Evolutionary conservation across 1,140 invertebrate species (phyloP).

Genomic region (Drosophila oshimai): DNA sequence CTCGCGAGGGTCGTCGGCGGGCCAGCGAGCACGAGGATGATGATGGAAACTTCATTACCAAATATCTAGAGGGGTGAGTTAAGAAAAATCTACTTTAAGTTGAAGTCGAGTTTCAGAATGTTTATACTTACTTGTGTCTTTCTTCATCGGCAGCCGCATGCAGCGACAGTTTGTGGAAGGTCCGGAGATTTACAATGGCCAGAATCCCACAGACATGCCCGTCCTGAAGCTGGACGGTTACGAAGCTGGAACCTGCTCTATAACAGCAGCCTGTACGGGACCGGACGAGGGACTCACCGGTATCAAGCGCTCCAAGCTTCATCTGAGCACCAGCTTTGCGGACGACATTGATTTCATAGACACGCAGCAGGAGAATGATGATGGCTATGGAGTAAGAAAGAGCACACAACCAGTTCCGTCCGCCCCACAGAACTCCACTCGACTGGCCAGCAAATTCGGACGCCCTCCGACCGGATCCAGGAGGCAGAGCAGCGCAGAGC

Average conservation of each 20-base stretch:
- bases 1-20: conserved; percentile 82
- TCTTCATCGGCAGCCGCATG: conserved; percentile 53
- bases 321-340: conserved; percentile 86
- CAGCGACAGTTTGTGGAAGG: conserved; percentile 70
- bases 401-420: conserved; percentile 48
- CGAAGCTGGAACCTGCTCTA: conserved; percentile 83
- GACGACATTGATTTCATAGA: conserved; percentile 91
- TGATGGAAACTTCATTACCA: conserved; percentile 88
- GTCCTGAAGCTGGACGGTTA: conserved; percentile 84
- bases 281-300: conserved; percentile 90
- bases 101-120: background rate
- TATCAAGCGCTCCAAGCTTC: conserved; percentile 87
- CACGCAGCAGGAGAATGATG: conserved; percentile 85
- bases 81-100: background rate
- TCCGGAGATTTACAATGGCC: conserved; percentile 86
- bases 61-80: conserved; percentile 89
- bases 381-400: conserved; percentile 83
- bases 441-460: conserved; percentile 62
- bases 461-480: conserved; percentile 27
- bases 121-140: background rate
- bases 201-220: conserved; percentile 87
- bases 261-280: conserved; percentile 89
- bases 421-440: conserved; percentile 25
- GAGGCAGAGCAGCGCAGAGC: conserved; percentile 64
- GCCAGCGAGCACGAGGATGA: conserved; percentile 82